Evolutionary conservation across 23 tunicate species (phyloP).

Genomic region (Trididemnum miniatum): DNA sequence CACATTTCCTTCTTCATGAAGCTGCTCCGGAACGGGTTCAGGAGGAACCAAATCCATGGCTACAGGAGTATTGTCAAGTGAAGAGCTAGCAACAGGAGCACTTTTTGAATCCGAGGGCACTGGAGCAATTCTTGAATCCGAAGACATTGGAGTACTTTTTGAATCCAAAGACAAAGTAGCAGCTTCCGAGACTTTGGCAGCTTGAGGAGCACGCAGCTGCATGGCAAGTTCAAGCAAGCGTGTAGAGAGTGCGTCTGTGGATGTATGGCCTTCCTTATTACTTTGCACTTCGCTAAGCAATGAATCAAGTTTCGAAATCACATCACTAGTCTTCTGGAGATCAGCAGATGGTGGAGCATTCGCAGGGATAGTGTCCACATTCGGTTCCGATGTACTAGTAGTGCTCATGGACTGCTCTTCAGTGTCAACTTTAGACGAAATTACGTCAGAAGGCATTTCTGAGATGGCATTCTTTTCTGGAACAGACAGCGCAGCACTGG

Average conservation of each 20-base stretch:
- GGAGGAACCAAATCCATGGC: background rate
- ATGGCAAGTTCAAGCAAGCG: constrained; percentile 47
- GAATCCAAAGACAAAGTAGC: background rate
- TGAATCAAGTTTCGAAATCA: constrained; percentile 27
- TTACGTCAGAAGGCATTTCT: background rate
- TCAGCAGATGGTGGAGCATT: background rate
- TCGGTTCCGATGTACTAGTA: background rate
- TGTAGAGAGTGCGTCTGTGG: constrained; percentile 42
- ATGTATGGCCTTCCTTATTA: background rate
- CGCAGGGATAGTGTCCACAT: no score
- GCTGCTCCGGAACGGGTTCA: background rate
- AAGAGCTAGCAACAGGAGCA: background rate
- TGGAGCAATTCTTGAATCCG: background rate
- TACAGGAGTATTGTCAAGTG: background rate
- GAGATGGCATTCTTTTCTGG: background rate
- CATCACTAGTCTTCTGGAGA: background rate
- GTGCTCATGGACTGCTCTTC: background rate
- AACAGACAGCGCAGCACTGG: background rate
- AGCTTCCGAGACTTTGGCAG: background rate
- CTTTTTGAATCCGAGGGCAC: background rate
- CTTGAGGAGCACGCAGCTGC: constrained; percentile 21
- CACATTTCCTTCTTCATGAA: background rate
- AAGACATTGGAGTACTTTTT: background rate
- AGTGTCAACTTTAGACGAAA: background rate
- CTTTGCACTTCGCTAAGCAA: constrained; percentile 20